These are phyloP conservation scores for Microchrysa polita DNA, from an alignment of 2,888 invertebrate species.

Conservation along the genomic window DNA sequence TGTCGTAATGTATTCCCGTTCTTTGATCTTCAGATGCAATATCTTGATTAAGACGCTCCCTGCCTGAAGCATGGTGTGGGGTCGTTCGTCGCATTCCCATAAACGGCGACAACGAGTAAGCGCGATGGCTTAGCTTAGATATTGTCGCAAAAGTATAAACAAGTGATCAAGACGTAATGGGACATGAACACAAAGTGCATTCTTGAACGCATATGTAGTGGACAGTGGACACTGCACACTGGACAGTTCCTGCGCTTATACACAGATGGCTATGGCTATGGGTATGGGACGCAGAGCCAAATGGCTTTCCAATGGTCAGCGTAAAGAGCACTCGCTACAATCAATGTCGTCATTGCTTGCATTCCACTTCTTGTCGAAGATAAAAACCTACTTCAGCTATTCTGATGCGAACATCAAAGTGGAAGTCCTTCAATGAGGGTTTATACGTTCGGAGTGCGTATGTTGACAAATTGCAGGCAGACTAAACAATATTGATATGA, in stretches of 20 bases:
- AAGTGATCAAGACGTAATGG: constrained; percentile 28
- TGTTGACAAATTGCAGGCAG: not conserved
- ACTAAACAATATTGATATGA: constrained; percentile 17
- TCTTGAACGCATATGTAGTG: constrained; percentile 24
- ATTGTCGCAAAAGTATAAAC: constrained; percentile 33
- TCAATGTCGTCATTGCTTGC: constrained; percentile 38
- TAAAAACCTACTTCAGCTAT: constrained; percentile 32
- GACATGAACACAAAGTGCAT: constrained; percentile 10
- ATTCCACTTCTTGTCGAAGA: constrained; percentile 36
- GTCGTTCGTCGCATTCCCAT: constrained; percentile 16
- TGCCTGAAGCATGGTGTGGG: constrained; percentile 29
- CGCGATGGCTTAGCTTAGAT: constrained; percentile 14
- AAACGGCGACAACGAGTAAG: constrained; percentile 19
- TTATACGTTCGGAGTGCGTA: not conserved
- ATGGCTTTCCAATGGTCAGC: constrained; percentile 31
- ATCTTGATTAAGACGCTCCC: not conserved
- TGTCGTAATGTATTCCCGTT: constrained; percentile 20
- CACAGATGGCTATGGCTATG: too few species aligned
- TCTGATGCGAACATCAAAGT: constrained; percentile 32
- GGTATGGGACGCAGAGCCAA: not conserved
- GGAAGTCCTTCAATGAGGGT: not conserved
- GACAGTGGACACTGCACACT: too few species aligned
- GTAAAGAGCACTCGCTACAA: constrained; percentile 28
- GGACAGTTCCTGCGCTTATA: constrained; percentile 4
- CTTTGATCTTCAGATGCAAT: constrained; percentile 2